Percentiles rank a stretch among this genome's conserved stretches.
Evolutionary conservation across 2,888 invertebrate genomes (phyloP).

Genomic region (Dinocampus coccinellae): DNA sequence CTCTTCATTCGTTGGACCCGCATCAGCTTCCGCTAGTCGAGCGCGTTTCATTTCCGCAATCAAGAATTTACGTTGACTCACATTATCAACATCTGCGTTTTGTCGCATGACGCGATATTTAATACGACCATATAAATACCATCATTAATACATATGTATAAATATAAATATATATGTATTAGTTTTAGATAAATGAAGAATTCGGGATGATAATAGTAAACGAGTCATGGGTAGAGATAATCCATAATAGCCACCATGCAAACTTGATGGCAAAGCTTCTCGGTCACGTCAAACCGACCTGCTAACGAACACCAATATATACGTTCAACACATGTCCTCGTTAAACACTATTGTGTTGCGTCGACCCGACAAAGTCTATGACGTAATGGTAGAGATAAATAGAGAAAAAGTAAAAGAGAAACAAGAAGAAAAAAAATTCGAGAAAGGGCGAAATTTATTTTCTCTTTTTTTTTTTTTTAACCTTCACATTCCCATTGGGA

Average conservation of each 20-base stretch:
- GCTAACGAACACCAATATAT: conserved; percentile 31
- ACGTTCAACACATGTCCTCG: conserved; percentile 62
- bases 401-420: neutral
- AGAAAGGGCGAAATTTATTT: no score
- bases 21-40: conserved; percentile 31
- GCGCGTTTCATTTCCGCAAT: conserved; percentile 57
- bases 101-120: conserved; percentile 21
- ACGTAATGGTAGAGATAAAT: neutral
- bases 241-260: conserved; percentile 23
- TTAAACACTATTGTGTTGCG: conserved; percentile 60
- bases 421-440: no score
- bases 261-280: conserved; percentile 24
- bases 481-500: conserved; percentile 8
- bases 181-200: conserved; percentile 13
- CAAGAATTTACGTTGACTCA: conserved; percentile 56
- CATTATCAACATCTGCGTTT: conserved; percentile 45
- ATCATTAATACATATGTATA: neutral
- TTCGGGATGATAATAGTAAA: conserved; percentile 25
- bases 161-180: neutral
- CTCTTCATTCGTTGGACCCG: conserved; percentile 30
- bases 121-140: neutral
- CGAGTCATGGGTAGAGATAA: conserved; percentile 29
- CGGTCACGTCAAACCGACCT: conserved; percentile 24
- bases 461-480: no score
- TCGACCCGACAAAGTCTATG: conserved; percentile 34